Percentiles rank a stretch among this genome's conserved stretches.
Evolutionary conservation across 2,888 invertebrate species (phyloP).

Genomic region (Choreutis nemorana): DNA sequence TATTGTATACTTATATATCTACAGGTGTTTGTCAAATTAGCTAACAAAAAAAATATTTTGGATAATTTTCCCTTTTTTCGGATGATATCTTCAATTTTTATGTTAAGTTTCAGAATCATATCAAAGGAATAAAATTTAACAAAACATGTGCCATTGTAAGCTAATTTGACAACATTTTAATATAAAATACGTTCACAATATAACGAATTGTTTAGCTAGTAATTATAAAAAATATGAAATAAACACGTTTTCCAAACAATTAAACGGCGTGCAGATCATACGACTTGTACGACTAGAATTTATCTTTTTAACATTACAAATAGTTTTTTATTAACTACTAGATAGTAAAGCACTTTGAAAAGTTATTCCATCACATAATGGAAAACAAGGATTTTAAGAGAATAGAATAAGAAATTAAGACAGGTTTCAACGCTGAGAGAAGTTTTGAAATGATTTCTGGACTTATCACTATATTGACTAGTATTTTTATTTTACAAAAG

Average conservation of each 20-base stretch:
- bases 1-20: constrained; percentile 47
- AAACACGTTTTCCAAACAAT: constrained; percentile 7
- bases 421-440: no score
- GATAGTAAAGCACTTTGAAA: constrained; percentile 67
- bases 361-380: constrained; percentile 44
- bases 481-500: no score
- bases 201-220: constrained; percentile 22
- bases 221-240: constrained; percentile 12
- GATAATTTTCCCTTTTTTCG: no score
- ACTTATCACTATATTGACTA: background rate
- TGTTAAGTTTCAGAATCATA: no score
- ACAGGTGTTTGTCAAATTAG: no score
- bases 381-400: constrained; percentile 20
- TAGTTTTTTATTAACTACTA: constrained; percentile 57
- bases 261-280: constrained; percentile 47
- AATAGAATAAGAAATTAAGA: constrained; percentile 10
- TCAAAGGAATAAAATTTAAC: no score
- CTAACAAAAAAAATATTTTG: no score
- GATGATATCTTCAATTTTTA: no score
- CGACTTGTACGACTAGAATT: constrained; percentile 53
- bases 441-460: no score
- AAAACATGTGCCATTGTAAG: no score
- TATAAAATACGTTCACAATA: constrained; percentile 52
- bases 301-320: constrained; percentile 55
- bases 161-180: no score